phyloP scores from a whole-genome alignment of 1,140 invertebrate species.

The Leptinotarsa texana region DNA sequence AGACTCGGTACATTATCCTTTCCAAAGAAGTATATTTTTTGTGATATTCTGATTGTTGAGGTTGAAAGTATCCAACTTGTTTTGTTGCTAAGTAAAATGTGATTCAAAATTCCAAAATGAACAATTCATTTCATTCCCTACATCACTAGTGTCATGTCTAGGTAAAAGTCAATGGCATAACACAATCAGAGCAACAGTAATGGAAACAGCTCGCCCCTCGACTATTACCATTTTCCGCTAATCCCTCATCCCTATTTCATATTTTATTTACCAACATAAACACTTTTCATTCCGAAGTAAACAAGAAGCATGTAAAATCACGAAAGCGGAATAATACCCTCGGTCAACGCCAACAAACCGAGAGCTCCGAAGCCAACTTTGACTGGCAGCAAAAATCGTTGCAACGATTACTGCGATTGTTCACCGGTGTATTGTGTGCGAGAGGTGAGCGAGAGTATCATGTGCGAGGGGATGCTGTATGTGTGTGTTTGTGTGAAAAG shows the following conservation, averaged over 20 bases:
- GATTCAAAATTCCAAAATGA: no score
- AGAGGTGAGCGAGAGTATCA: constrained; percentile 7
- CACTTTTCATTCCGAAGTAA: constrained; percentile 14
- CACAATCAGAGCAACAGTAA: background rate
- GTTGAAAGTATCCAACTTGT: no score
- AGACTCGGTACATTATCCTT: no score
- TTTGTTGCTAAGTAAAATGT: no score
- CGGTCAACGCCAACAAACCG: constrained; percentile 10
- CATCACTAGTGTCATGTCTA: no score
- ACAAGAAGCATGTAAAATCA: constrained; percentile 4
- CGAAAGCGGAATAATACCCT: constrained; percentile 16
- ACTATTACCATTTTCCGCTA: background rate
- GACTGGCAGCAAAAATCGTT: constrained; percentile 22
- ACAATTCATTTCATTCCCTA: no score
- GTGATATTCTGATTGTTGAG: no score
- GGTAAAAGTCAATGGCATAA: no score
- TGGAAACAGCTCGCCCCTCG: background rate
- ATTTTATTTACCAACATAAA: constrained; percentile 20
- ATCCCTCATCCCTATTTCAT: constrained; percentile 18
- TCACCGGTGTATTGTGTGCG: constrained; percentile 23
- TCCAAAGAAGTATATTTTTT: no score
- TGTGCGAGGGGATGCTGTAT: constrained; percentile 8
- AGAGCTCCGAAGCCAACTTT: constrained; percentile 1
- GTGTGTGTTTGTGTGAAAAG: constrained; percentile 13
- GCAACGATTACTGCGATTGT: constrained; percentile 22